Evolutionary conservation across 2,888 invertebrate species (phyloP).

Genomic region (Lordiphosa andalusiaca): DNA sequence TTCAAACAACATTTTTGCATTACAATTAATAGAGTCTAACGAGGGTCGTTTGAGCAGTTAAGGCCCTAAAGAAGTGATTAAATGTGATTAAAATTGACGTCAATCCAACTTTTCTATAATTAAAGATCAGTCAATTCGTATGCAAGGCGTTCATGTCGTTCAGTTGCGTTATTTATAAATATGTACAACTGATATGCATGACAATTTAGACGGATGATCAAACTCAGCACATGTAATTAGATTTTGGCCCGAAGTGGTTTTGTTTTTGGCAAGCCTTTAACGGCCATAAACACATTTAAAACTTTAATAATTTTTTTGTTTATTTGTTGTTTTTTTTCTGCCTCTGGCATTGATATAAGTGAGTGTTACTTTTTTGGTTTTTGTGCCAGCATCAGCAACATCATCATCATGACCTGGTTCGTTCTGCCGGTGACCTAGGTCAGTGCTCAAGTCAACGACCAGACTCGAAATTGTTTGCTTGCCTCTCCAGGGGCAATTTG

Average conservation of each 20-base stretch:
- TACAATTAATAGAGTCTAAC: constrained; percentile 38
- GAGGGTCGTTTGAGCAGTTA: constrained; percentile 40
- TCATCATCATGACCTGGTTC: constrained; percentile 32
- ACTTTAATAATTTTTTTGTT: constrained; percentile 27
- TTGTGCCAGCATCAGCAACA: constrained; percentile 19
- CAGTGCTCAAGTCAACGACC: constrained; percentile 39
- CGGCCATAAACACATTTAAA: constrained; percentile 43
- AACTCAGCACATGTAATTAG: constrained; percentile 10
- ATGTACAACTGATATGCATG: constrained; percentile 11
- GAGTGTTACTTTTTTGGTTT: constrained; percentile 17
- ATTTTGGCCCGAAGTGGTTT: constrained; percentile 10
- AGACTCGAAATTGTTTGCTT: background rate
- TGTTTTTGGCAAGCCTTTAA: constrained; percentile 43
- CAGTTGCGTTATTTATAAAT: constrained; percentile 15
- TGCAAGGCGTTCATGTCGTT: constrained; percentile 12
- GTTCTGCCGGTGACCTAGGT: constrained; percentile 43
- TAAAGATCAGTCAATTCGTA: constrained; percentile 23
- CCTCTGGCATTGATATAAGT: constrained; percentile 41
- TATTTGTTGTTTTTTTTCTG: constrained; percentile 31
- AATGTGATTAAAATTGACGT: constrained; percentile 33
- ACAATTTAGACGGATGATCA: constrained; percentile 5
- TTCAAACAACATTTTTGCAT: constrained; percentile 70
- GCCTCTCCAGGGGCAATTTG: constrained; percentile 9
- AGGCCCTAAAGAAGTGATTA: constrained; percentile 18
- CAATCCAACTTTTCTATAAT: constrained; percentile 25